Base-by-base conservation (phyloP, 53 echinoderm and acorn worm genomes). In the Actinopyga echinites region DNA sequence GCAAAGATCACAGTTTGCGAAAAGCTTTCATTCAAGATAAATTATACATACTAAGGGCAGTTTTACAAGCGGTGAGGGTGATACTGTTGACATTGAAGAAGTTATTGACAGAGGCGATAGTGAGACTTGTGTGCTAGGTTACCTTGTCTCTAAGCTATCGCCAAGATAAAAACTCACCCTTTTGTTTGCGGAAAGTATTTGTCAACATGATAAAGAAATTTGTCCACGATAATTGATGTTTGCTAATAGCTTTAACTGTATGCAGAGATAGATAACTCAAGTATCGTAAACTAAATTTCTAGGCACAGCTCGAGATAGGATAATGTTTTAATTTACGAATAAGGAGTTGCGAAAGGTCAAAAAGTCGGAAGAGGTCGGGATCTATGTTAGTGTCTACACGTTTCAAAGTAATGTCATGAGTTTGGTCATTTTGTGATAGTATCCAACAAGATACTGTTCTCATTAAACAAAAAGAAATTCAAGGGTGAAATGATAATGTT, bases 121-220 rank as follows among this genome's bases (percentile, higher is more conserved):
- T 49, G 17, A 1, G 25, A 42, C n/a, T 71, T 42, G 8, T 42
- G 8, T 42, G 71, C 71, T 71, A 71, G 71, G 71, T 71, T 71
- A 71, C 71, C 71, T 71, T 71, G 71, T 71, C 71, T 44, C 40
- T 28, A 71, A 40, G 25, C 44, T 42, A 71, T 71, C 71, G 40
- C 71, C 28, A 25, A 23, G 71, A 71, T 71, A 71, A 71, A 34
- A 71, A 71, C n/a, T 44, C 40, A 38, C 40, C 42, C 21, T 9
- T 42, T 42, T 71, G 71, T 69, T 69, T 69, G 69, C n/a, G 11
- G 36, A 42, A 42, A 32, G 71, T 71, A 33, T 71, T 71, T 71
- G 71, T 44, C 71, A 71, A 71, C 71, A 71, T 42, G 71, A 71
- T 71, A 71, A 71, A 71, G 71, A 71, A 71, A 71, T 71, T 71